Evolutionary conservation across 2,113 vertebrate genomes (phyloP), one percentile per base, ranked within the genome.

Genomic region (Albula goreensis): DNA sequence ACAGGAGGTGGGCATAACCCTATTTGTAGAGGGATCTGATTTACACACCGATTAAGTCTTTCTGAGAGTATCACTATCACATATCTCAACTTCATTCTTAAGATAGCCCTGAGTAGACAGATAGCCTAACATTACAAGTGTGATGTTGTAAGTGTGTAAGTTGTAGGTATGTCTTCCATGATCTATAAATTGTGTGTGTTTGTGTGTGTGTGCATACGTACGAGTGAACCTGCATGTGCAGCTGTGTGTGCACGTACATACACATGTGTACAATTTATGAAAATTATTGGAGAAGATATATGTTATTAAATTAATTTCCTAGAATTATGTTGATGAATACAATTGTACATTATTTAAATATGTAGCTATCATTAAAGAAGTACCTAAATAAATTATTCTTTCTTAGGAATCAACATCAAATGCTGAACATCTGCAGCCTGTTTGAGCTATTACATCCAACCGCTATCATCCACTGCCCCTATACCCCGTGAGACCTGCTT

Each of bases 11-110:
- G 86, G 84, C 82, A 57, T 50, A 13, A 17, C 86, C 87, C 89
- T 91, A 82, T 88, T 92, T 89, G 52, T 81, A 86, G 89, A 85
- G 82, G 50, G 51, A 80, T 80, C 25, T 81, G 85, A 10, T 9
- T 50, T 79, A 31, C 19, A 19, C 13, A 8, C 84, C 78, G 31
- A 80, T 25, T 15, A 53, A 22, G 78, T 51, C 78, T 57, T 70
- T 51, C 11, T 81, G 56, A 49, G 85, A 49, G 51, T 52, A 86
- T 78, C 70, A 51, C 70, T 81, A 49, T 60, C 85, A 50, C 51
- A 22, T 70, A 85, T n/a, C 78, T n/a, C 22, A 50, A 48, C 12
- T 41, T 70, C 15, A 80, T 22, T 74, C 79, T 86, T 81, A 52
- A 86, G 57, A 70, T 41, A 81, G 50, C 49, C 78, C 31, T 13